Evolutionary conservation across 35 echinoderm and acorn worm species (phyloP).

Genomic region (Ophiothrix spiculata): DNA sequence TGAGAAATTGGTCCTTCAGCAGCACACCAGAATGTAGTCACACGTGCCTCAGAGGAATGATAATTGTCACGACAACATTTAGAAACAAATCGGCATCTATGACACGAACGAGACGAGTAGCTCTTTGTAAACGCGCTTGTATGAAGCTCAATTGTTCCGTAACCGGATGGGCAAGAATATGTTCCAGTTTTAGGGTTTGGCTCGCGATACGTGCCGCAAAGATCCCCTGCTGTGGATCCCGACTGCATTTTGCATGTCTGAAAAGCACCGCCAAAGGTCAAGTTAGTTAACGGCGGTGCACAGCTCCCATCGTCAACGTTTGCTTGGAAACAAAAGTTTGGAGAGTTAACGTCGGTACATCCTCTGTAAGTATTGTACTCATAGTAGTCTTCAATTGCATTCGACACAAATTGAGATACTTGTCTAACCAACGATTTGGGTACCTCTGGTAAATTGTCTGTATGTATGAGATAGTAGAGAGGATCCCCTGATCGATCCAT

Average conservation of each 20-base stretch:
- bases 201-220: constrained; percentile 4
- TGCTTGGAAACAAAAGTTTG: constrained; percentile 25
- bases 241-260: constrained; percentile 22
- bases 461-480: constrained; percentile 21
- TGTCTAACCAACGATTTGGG: not conserved
- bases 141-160: no score
- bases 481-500: no score
- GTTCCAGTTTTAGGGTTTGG: constrained; percentile 9
- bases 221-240: not conserved
- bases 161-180: no score
- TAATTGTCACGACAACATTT: constrained; percentile 22
- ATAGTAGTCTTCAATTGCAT: constrained; percentile 30
- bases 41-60: not conserved
- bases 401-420: not conserved
- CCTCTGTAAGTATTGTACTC: constrained; percentile 18
- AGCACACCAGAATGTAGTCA: constrained; percentile 29
- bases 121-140: no score
- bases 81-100: not conserved
- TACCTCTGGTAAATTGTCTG: constrained; percentile 16
- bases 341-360: constrained; percentile 7
- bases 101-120: not conserved
- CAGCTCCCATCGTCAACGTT: constrained; percentile 29
- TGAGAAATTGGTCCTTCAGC: constrained; percentile 1
- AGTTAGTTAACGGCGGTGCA: constrained; percentile 13
- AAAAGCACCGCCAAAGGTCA: constrained; percentile 36